Conservation (phyloP, 2,888 invertebrate genomes). For the Polylopha cassiicola region DNA sequence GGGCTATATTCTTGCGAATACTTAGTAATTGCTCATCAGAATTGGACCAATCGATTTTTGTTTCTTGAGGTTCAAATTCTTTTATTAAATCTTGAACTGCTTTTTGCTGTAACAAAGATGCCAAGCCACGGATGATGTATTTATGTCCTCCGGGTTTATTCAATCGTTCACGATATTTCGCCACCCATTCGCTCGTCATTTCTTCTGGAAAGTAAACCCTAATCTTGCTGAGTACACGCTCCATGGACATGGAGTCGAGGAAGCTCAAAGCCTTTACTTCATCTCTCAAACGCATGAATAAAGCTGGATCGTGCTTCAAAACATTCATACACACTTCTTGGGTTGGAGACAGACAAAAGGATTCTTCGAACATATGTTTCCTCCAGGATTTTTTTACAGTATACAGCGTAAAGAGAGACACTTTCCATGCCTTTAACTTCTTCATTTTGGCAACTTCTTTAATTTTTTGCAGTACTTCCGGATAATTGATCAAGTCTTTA, state of each 20-base stretch:
- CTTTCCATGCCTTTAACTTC: slow-evolving; percentile 38
- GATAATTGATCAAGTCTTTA: slow-evolving; percentile 42
- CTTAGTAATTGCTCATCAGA: slow-evolving; percentile 43
- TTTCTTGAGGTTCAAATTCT: slow-evolving; percentile 43
- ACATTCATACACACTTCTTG: slow-evolving; percentile 50
- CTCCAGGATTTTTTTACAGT: slow-evolving; percentile 54
- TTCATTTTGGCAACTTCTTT: slow-evolving; percentile 39
- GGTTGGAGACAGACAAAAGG: slow-evolving; percentile 39
- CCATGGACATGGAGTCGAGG: slow-evolving; percentile 36
- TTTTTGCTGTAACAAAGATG: slow-evolving; percentile 36
- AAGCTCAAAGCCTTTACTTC: slow-evolving; percentile 35
- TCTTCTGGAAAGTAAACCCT: slow-evolving; percentile 50
- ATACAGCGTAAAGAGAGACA: slow-evolving; percentile 39
- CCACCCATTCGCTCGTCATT: slow-evolving; percentile 39
- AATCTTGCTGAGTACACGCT: slow-evolving; percentile 41
- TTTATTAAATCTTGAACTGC: slow-evolving; percentile 38
- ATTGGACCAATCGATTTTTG: slow-evolving; percentile 48
- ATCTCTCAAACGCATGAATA: slow-evolving; percentile 36
- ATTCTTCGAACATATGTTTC: slow-evolving; percentile 51
- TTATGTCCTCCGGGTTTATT: slow-evolving; percentile 36
- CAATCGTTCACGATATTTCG: slow-evolving; percentile 35
- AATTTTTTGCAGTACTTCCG: slow-evolving; percentile 41
- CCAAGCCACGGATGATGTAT: slow-evolving; percentile 44
- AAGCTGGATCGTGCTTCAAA: slow-evolving; percentile 50
- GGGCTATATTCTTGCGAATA: slow-evolving; percentile 48